Conservation (phyloP, 2,113 vertebrate species). For the Dicentrarchus labrax region DNA sequence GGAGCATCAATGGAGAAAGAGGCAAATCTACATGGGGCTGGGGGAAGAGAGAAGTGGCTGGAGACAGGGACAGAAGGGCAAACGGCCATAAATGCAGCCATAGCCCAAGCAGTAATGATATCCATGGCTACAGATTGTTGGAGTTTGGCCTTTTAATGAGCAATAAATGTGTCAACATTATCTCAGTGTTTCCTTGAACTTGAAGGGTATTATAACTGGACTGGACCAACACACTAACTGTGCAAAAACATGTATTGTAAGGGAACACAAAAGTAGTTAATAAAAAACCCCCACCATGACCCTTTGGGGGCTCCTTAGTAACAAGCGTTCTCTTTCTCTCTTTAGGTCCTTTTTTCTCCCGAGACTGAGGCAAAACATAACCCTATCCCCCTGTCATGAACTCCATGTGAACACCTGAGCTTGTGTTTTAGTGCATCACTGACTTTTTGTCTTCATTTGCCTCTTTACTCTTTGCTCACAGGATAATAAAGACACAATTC, state of each 20-base stretch:
- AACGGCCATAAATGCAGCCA: too few relatives aligned
- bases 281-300: neutral
- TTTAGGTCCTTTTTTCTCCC: neutral
- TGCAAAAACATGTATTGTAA: neutral
- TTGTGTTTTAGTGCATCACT: neutral
- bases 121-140: too few relatives aligned
- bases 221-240: neutral
- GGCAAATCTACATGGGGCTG: too few relatives aligned
- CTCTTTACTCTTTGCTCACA: neutral
- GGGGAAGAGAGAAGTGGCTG: too few relatives aligned
- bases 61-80: too few relatives aligned
- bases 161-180: neutral
- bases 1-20: too few relatives aligned
- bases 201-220: neutral
- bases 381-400: neutral
- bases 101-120: too few relatives aligned
- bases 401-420: neutral
- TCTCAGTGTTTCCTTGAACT: neutral
- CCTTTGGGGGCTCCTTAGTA: neutral
- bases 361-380: neutral
- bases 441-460: neutral
- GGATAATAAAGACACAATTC: neutral
- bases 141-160: neutral
- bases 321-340: neutral
- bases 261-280: neutral